phyloP scores from a whole-genome alignment of 1,140 invertebrate species.

The Meteorus sp. region DNA sequence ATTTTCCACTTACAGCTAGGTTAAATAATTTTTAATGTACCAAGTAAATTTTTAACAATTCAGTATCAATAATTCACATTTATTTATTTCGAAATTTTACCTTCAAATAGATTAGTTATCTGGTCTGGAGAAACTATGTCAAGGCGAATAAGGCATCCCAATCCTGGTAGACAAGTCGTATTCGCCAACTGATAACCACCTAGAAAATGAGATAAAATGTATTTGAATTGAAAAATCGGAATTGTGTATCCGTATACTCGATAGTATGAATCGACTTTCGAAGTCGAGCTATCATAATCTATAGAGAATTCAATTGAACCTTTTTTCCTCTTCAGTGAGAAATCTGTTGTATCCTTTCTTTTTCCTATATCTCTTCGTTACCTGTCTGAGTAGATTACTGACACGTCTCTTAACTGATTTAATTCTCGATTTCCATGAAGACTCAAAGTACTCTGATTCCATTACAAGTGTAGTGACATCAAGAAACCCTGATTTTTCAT shows the following conservation, averaged over 20 bases:
- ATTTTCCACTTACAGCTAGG: no score
- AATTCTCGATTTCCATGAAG: slow-evolving; percentile 48
- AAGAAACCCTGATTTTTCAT: slow-evolving; percentile 21
- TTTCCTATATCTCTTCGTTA: slow-evolving; percentile 39
- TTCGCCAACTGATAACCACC: slow-evolving; percentile 78
- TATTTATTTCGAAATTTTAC: no score
- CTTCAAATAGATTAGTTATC: slow-evolving; percentile 83
- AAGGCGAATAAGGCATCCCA: slow-evolving; percentile 87
- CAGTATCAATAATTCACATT: no score
- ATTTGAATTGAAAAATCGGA: background rate
- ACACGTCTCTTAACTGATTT: slow-evolving; percentile 42
- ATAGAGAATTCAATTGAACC: no score
- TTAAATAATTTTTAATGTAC: no score
- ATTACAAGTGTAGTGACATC: slow-evolving; percentile 27
- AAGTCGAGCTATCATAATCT: no score
- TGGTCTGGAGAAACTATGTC: slow-evolving; percentile 62
- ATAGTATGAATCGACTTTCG: no score
- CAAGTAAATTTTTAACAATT: no score
- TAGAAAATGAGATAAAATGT: slow-evolving; percentile 40
- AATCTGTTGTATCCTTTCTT: slow-evolving; percentile 58
- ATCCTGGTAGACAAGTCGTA: slow-evolving; percentile 82
- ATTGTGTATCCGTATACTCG: background rate
- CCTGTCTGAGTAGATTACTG: slow-evolving; percentile 34
- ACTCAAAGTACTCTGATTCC: slow-evolving; percentile 50
- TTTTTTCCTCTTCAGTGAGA: slow-evolving; percentile 62